Evolutionary conservation across 1,140 invertebrate genomes (phyloP).

Genomic region (Pemphigus obesinymphae): DNA sequence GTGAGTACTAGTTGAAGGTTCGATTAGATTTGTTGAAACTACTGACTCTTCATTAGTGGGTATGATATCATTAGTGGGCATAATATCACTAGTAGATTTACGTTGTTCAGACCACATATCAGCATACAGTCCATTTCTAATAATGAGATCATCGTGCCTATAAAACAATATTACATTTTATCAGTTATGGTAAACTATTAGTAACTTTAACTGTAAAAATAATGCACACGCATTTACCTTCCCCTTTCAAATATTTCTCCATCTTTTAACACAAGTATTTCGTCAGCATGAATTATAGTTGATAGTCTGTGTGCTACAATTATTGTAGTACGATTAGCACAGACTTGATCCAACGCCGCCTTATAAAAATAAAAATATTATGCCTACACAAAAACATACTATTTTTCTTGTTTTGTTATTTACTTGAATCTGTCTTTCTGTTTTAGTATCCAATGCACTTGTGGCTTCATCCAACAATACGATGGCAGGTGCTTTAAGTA

Average conservation of each 20-base stretch:
- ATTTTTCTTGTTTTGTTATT: not conserved
- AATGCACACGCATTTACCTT: constrained; percentile 54
- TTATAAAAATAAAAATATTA: constrained; percentile 49
- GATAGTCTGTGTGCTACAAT: constrained; percentile 90
- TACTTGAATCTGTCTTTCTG: constrained; percentile 76
- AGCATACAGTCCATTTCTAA: constrained; percentile 42
- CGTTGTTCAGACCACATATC: constrained; percentile 44
- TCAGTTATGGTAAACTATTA: not conserved
- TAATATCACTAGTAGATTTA: constrained; percentile 8
- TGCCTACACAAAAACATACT: not conserved
- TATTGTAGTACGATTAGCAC: constrained; percentile 81
- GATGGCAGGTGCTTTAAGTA: constrained; percentile 81
- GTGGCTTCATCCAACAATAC: constrained; percentile 88
- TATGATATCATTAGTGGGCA: no score
- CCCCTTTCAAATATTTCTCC: constrained; percentile 89
- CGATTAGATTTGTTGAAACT: not conserved
- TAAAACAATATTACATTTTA: not conserved
- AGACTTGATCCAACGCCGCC: constrained; percentile 68
- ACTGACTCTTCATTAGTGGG: not conserved
- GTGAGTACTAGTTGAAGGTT: not conserved
- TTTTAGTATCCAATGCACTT: constrained; percentile 76
- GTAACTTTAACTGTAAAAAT: not conserved
- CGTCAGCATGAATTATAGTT: constrained; percentile 88
- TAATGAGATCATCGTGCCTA: constrained; percentile 44
- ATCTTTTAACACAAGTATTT: constrained; percentile 84